Evolutionary conservation across 1,140 invertebrate species (phyloP), one percentile per base, ranked within the genome.

Genomic region (Rhopalosiphum maidis): DNA sequence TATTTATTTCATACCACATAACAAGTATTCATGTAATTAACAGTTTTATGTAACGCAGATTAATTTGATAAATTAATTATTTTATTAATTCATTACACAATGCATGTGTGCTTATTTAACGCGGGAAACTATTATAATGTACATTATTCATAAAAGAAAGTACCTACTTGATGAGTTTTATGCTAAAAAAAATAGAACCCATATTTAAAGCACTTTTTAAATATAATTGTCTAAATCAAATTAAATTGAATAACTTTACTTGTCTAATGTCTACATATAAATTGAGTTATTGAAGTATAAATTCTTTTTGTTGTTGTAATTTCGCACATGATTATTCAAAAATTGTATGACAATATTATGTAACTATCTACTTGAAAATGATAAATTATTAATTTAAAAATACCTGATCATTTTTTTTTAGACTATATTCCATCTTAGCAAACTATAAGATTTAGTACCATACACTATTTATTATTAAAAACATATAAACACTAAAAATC

Each of bases 31-130:
- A 30, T 25, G 30, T 77, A 77, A 77, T n/a, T 0, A 77, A 35
- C 18, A 77, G 30, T 77, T 77, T 23, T n/a, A 15, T 77, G n/a
- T 15, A n/a, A n/a, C 15, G n/a, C 15, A 77, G n/a, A 77, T 77
- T n/a, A 77, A n/a, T 77, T 77, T 77, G 60, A 77, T 77, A 2
- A 77, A 77, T 77, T 35, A n/a, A 35, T n/a, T 18, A n/a, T 77
- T 77, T n/a, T 77, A 77, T 77, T n/a, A n/a, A 77, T 77, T 77
- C 60, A n/a, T 77, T n/a, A 77, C 60, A 77, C 60, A 77, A n/a
- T n/a, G 2, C 15, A 18, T n/a, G 60, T 15, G 60, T n/a, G 60
- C n/a, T 77, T 77, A 77, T 22, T n/a, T n/a, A 77, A 77, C 30
- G 15, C 1, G 15, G n/a, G 11, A 30, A 68, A 18, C 25, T 68